These are phyloP conservation scores for Pangasianodon hypophthalmus DNA, from an alignment of 2,113 vertebrate species.

Conservation along the genomic window DNA sequence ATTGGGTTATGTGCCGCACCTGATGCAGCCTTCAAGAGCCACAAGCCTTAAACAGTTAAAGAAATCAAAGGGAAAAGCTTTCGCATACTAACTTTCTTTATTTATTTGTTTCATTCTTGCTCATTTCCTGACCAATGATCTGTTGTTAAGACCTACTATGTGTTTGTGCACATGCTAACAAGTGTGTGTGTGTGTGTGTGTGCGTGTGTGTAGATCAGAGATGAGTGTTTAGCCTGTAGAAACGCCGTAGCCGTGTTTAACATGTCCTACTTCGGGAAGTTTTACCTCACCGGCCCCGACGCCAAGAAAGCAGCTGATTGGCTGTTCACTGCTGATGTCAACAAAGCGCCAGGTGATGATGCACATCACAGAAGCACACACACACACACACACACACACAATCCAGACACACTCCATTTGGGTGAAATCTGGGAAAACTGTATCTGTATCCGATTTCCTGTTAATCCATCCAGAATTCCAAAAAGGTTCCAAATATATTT, in stretches of 20 bases:
- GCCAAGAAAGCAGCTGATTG: slow-evolving; percentile 89
- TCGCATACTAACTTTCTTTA: too few relatives aligned
- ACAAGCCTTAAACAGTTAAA: too few relatives aligned
- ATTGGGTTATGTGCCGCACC: too few relatives aligned
- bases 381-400: slow-evolving; percentile 10
- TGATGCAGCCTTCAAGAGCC: too few relatives aligned
- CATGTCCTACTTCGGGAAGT: slow-evolving; percentile 99
- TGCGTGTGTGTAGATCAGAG: slow-evolving; percentile 78
- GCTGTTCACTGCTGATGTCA: slow-evolving; percentile 90
- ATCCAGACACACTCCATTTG: neutral
- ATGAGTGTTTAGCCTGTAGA: slow-evolving; percentile 87
- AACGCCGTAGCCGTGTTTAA: slow-evolving; percentile 84
- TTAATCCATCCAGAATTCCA: neutral
- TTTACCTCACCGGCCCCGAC: slow-evolving; percentile 90
- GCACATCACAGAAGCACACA: neutral
- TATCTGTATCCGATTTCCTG: neutral
- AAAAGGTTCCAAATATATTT: neutral
- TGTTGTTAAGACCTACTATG: too few relatives aligned
- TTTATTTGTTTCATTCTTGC: too few relatives aligned
- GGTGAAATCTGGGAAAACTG: neutral
- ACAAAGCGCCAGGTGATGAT: slow-evolving; percentile 83
- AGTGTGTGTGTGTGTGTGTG: slow-evolving; percentile 29
- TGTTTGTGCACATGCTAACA: neutral
- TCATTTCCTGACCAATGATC: too few relatives aligned
- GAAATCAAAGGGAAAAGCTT: too few relatives aligned